These are phyloP conservation scores for Fragum whitleyi DNA, from an alignment of 2,888 invertebrate species.

Conservation along the genomic window DNA sequence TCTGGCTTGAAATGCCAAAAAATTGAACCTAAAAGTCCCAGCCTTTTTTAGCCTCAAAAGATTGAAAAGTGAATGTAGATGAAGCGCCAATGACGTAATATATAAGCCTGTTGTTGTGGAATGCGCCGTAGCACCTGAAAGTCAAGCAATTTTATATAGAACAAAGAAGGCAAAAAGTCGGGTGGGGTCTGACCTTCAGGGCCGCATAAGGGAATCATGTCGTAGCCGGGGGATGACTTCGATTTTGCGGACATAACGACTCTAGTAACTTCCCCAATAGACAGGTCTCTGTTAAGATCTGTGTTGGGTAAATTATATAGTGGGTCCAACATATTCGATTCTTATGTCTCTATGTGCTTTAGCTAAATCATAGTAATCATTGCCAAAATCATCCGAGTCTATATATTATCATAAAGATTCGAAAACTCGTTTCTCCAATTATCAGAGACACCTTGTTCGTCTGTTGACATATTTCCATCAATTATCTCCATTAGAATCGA, in stretches of 20 bases:
- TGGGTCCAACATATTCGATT: slow-evolving; percentile 30
- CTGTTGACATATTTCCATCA: slow-evolving; percentile 2
- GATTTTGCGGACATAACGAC: slow-evolving; percentile 27
- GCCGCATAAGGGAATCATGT: slow-evolving; percentile 33
- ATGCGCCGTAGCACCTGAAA: too few relatives aligned
- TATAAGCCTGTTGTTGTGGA: too few relatives aligned
- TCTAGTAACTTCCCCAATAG: slow-evolving; percentile 21
- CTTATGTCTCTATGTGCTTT: slow-evolving; percentile 44
- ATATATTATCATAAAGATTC: slow-evolving; percentile 34
- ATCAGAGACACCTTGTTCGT: slow-evolving; percentile 25
- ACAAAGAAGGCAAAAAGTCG: too few relatives aligned
- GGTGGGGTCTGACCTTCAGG: too few relatives aligned
- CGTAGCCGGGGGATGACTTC: slow-evolving; percentile 19
- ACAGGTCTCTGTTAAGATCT: slow-evolving; percentile 27
- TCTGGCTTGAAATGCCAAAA: too few relatives aligned
- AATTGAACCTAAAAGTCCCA: too few relatives aligned
- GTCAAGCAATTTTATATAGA: too few relatives aligned
- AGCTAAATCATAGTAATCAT: slow-evolving; percentile 11
- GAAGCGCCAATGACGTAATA: too few relatives aligned
- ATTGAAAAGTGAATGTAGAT: too few relatives aligned
- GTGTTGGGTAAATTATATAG: slow-evolving; percentile 9
- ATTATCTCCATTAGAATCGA: slow-evolving; percentile 34
- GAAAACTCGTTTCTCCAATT: slow-evolving; percentile 38
- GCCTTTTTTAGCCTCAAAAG: too few relatives aligned
- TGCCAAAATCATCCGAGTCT: slow-evolving; percentile 23